phyloP scores from a whole-genome alignment of 1,140 invertebrate genomes.

The Eriosoma lanigerum region DNA sequence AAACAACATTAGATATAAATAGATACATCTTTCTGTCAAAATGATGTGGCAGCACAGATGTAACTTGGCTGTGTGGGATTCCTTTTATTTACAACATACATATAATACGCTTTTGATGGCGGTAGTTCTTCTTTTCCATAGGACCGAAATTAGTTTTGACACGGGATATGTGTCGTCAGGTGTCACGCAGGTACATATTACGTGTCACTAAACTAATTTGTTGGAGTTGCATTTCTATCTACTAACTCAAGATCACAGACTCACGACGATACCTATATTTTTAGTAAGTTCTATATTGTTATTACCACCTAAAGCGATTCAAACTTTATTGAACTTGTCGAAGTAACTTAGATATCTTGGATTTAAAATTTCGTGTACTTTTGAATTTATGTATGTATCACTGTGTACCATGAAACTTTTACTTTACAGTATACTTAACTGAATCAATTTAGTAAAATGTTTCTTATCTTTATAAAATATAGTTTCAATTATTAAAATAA shows the following conservation, averaged over 20 bases:
- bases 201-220: conserved; percentile 10
- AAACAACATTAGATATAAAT: neutral
- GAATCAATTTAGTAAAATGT: neutral
- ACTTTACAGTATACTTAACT: neutral
- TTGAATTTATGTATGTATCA: neutral
- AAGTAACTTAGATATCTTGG: neutral
- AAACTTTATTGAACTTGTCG: neutral
- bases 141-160: conserved; percentile 13
- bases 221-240: neutral
- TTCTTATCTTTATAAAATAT: too few species aligned
- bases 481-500: too few species aligned
- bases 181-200: conserved; percentile 7
- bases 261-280: too few species aligned
- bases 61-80: neutral
- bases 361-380: neutral
- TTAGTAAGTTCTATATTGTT: too few species aligned
- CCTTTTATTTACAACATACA: neutral
- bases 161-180: neutral
- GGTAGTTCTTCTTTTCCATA: neutral
- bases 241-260: too few species aligned
- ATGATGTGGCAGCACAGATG: neutral
- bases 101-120: too few species aligned
- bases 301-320: neutral
- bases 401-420: neutral
- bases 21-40: conserved; percentile 26